phyloP scores from a whole-genome alignment of 2,113 vertebrate species.

The Lamprologus callipterus region DNA sequence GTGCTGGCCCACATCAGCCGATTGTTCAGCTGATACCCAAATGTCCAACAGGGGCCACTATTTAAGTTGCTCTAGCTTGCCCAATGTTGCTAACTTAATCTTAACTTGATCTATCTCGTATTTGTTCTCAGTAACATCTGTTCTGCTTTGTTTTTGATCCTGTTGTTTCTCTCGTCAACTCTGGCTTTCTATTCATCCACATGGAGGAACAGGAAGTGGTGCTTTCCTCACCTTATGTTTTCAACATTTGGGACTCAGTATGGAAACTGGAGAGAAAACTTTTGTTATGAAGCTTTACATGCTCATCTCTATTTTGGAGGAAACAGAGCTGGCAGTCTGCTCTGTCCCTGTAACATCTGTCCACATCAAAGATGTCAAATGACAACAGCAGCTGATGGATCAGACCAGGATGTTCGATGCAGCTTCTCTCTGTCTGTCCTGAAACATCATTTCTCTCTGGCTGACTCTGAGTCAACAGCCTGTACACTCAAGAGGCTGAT shows the following conservation, averaged over 20 bases:
- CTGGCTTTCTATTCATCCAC: not conserved
- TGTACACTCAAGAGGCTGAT: not conserved
- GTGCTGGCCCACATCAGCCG: not conserved
- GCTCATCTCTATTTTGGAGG: constrained; percentile 32
- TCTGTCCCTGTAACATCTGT: constrained; percentile 37
- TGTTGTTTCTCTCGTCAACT: not conserved
- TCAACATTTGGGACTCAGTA: not conserved
- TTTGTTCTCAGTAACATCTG: not conserved
- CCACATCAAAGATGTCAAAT: not conserved
- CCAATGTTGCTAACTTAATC: not conserved
- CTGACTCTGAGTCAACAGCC: not conserved
- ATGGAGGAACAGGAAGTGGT: fast-evolving
- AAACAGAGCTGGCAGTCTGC: constrained; percentile 45
- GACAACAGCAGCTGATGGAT: constrained; percentile 17
- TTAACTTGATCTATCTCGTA: not conserved
- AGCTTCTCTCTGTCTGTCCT: not conserved
- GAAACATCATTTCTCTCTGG: constrained; percentile 25
- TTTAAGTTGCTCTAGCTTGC: not conserved
- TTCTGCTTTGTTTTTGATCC: not conserved
- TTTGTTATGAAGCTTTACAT: constrained; percentile 9
- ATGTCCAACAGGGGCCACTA: not conserved
- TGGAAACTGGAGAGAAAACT: not conserved
- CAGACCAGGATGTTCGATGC: not conserved
- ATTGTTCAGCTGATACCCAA: not conserved
- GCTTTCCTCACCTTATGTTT: not conserved